Base-by-base conservation (phyloP, 2,888 invertebrate species). In the Embidobia sp. region DNA sequence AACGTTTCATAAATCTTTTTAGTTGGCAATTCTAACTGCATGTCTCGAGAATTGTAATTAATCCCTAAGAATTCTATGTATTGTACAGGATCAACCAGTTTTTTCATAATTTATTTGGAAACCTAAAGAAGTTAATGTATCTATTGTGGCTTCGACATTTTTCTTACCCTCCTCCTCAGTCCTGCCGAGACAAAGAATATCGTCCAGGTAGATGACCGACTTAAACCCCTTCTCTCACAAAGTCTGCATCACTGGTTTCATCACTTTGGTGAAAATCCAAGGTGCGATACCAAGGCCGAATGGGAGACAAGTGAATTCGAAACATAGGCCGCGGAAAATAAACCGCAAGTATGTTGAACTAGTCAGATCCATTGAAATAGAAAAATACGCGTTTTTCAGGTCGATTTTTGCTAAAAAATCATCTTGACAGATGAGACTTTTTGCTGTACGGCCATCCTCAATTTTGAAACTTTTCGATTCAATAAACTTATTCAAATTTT, bases 401-500 rank as follows among this genome's bases (percentile, higher is more conserved):
- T 77, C 70, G 5, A 72, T 59, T 19, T 29, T 70, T 7, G 51
- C 59, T 22, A 77, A 13, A 13, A 33, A 77, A 22, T 63, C 42
- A 6, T 10, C 37, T 18, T 26, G 1, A 4, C 8, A 18, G 6
- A 75, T 7, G 18, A 67, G 13, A 11, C 31, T 61, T 3, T 2
- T 15, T 8, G 44, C 64, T 4, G 67, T 31, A 1, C 63, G 10
- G 3, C 35, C 11, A 31, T 77, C 72, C 29, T 77, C 59, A 0
- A 72, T 3, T 27, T 77, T 77, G 33, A 70, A 77, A 19, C 11
- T 37, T 27, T 66, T 35, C 0, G 35, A 15, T 6, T 59, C 15
- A 8, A 72, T 48, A 33, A 73, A 77, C 2, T 26, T 37, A 35
- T 77, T 77, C 4, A 77, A 8, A 7, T 26, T 16, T 55, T 77